phyloP scores from a whole-genome alignment of 2,797 vertebrate species.

The Spea hammondii region DNA sequence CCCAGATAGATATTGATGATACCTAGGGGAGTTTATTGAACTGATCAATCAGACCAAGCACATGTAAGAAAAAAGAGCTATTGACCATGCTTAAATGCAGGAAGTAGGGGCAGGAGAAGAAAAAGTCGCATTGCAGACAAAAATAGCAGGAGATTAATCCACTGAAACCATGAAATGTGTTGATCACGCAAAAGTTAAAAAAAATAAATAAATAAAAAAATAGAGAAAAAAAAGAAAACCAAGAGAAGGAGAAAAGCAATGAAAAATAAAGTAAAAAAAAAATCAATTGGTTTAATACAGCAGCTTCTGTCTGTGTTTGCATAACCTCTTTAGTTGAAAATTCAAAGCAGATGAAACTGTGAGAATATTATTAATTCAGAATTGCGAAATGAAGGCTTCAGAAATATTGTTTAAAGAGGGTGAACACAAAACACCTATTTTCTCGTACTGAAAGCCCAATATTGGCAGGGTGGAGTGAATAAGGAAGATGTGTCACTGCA shows the following conservation, averaged over 20 bases:
- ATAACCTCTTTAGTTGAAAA: slow-evolving; percentile 8
- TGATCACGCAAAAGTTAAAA: slow-evolving; percentile 19
- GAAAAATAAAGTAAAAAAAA: not conserved
- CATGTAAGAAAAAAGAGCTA: slow-evolving; percentile 15
- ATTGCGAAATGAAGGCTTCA: slow-evolving; percentile 17
- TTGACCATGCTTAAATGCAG: slow-evolving; percentile 3
- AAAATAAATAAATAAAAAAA: slow-evolving; percentile 11
- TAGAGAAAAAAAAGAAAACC: slow-evolving; percentile 3
- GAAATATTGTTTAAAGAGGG: slow-evolving; percentile 19
- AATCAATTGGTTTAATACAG: slow-evolving; percentile 23
- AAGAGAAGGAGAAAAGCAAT: slow-evolving; percentile 1
- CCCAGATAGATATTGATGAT: slow-evolving; percentile 19
- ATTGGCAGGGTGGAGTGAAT: slow-evolving; percentile 31
- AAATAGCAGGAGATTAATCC: slow-evolving; percentile 15
- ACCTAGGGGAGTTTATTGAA: slow-evolving; percentile 26
- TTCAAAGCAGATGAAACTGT: slow-evolving; percentile 5
- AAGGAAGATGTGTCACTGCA: slow-evolving; percentile 37
- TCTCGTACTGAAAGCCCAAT: slow-evolving; percentile 25
- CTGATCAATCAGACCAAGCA: slow-evolving; percentile 36
- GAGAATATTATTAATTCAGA: slow-evolving; percentile 21
- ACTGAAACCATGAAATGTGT: slow-evolving; percentile 26
- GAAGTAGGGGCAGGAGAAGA: not conserved
- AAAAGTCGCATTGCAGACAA: slow-evolving; percentile 34
- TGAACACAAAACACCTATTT: slow-evolving; percentile 32
- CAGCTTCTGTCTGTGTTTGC: not conserved